Conservation (phyloP, 30 jellyfish, hydroid and myxozoan species). For the Aurelia aurita region DNA sequence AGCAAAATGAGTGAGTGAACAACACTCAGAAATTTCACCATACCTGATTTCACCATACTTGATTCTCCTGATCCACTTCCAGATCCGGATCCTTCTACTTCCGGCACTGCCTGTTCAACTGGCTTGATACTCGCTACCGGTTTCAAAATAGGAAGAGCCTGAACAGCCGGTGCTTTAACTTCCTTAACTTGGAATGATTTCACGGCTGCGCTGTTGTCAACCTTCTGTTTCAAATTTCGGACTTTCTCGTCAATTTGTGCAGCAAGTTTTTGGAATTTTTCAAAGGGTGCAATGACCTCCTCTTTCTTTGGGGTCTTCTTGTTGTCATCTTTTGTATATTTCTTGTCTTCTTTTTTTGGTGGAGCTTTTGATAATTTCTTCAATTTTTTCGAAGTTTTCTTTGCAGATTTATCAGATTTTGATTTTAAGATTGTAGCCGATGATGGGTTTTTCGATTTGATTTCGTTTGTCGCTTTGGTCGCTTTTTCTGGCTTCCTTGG, state of each 20-base stretch:
- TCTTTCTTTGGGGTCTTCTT: constrained; percentile 50
- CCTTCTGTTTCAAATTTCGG: constrained; percentile 45
- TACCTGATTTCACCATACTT: constrained; percentile 7
- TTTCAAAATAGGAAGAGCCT: not conserved
- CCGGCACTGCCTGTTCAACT: constrained; percentile 29
- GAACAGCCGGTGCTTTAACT: not conserved
- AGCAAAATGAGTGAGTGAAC: too few species aligned
- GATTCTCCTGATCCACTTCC: constrained; percentile 76
- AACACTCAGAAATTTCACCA: too few species aligned
- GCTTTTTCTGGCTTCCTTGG: constrained; percentile 64
- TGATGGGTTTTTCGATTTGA: constrained; percentile 47
- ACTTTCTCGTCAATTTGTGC: constrained; percentile 67
- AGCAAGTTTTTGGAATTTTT: constrained; percentile 59
- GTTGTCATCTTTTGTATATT: constrained; percentile 15
- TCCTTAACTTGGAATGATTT: constrained; percentile 4
- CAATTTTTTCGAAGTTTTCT: constrained; percentile 43
- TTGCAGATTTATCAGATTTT: constrained; percentile 38
- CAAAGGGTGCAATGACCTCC: constrained; percentile 35
- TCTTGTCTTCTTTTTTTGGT: constrained; percentile 46
- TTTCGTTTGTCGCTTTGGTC: constrained; percentile 36
- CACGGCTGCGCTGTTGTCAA: constrained; percentile 43
- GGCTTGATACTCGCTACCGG: not conserved
- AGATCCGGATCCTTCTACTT: constrained; percentile 62
- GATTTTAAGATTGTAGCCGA: constrained; percentile 55
- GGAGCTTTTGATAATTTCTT: constrained; percentile 5